A percentile compares a stretch with the other conserved stretches of the same genome.
Evolutionary conservation across 2,888 invertebrate genomes (phyloP).

Genomic region (Acleris emargana): DNA sequence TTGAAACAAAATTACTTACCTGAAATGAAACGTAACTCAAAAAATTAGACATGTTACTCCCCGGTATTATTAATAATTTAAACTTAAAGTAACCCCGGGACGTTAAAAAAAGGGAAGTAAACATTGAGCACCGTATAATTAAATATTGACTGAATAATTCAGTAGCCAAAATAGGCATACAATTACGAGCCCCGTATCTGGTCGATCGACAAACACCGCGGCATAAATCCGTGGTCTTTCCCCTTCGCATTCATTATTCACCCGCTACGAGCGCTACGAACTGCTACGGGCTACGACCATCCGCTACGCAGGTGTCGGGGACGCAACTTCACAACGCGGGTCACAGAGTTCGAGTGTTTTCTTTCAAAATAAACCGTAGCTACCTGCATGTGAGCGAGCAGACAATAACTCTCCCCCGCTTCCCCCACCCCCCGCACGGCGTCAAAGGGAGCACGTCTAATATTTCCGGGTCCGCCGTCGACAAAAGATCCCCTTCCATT

Average conservation of each 20-base stretch:
- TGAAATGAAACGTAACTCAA: too few species aligned
- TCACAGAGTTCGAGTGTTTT: conserved; percentile 30
- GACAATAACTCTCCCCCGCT: conserved; percentile 38
- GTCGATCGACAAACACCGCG: conserved; percentile 26
- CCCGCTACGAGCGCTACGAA: conserved; percentile 22
- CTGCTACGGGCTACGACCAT: conserved; percentile 24
- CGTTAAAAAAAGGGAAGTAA: neutral
- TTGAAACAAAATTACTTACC: neutral
- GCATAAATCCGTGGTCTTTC: conserved; percentile 26
- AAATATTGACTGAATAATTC: conserved; percentile 7
- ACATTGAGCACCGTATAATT: neutral
- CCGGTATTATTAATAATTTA: too few species aligned
- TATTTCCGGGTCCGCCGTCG: conserved; percentile 67
- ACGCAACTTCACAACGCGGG: conserved; percentile 12
- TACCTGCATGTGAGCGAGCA: conserved; percentile 30
- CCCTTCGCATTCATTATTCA: conserved; percentile 30
- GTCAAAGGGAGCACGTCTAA: conserved; percentile 49
- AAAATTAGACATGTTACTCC: too few species aligned
- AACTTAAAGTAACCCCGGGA: too few species aligned
- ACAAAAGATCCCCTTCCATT: conserved; percentile 71
- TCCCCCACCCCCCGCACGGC: conserved; percentile 42
- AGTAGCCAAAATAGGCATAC: conserved; percentile 17
- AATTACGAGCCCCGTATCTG: conserved; percentile 18
- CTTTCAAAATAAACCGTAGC: conserved; percentile 28
- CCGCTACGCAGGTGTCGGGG: conserved; percentile 18